Evolutionary conservation across 2,888 invertebrate genomes (phyloP).

Genomic region (Dryobota labecula): DNA sequence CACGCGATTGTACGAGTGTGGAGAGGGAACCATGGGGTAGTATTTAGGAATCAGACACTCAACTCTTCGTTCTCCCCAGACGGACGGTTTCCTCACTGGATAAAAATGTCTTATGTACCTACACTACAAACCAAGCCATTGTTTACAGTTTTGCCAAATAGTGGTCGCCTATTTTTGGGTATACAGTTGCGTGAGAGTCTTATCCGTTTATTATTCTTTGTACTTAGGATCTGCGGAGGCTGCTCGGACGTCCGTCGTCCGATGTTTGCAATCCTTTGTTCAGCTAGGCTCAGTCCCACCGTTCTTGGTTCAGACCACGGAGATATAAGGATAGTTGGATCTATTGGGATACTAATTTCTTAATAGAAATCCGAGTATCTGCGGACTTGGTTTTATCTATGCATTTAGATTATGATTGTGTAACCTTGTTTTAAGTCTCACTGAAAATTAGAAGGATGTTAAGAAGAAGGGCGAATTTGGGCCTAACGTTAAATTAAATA

Average conservation of each 20-base stretch:
- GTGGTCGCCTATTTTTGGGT: slow-evolving; percentile 22
- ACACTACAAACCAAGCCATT: not conserved
- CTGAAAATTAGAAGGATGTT: not conserved
- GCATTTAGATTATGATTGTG: not conserved
- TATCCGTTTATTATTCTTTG: slow-evolving; percentile 59
- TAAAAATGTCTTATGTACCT: not conserved
- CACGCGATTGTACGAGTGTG: too few relatives aligned
- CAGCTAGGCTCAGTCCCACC: slow-evolving; percentile 44
- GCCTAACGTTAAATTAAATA: too few relatives aligned
- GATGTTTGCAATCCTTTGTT: slow-evolving; percentile 58
- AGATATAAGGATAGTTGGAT: slow-evolving; percentile 11
- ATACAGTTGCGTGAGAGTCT: slow-evolving; percentile 27
- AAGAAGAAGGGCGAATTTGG: too few relatives aligned
- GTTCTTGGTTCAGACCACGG: slow-evolving; percentile 19
- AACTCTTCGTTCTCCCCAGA: not conserved
- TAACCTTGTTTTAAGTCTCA: not conserved
- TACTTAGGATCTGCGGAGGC: slow-evolving; percentile 47
- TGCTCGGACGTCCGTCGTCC: slow-evolving; percentile 37
- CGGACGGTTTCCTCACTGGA: not conserved
- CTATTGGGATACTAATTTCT: slow-evolving; percentile 51
- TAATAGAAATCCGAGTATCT: slow-evolving; percentile 2
- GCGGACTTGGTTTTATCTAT: not conserved
- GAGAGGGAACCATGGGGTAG: not conserved
- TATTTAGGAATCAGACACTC: not conserved
- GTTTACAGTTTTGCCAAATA: slow-evolving; percentile 5